phyloP scores from a whole-genome alignment of 2,113 vertebrate species.

The Neodon shergylaensis region DNA sequence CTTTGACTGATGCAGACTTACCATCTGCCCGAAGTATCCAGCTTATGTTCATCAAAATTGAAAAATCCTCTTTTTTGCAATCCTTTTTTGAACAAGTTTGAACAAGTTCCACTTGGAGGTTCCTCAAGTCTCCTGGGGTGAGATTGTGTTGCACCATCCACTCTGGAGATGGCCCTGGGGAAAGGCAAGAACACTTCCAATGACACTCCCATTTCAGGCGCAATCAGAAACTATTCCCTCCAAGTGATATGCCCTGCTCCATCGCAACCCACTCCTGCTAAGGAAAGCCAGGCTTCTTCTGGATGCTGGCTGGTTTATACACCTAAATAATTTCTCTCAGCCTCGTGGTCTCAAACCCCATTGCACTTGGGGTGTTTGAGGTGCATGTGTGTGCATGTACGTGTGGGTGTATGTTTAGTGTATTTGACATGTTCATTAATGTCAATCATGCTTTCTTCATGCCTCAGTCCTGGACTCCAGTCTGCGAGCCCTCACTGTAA shows the following conservation, averaged over 20 bases:
- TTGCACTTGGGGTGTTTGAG: not conserved
- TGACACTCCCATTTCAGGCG: not conserved
- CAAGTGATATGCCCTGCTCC: not conserved
- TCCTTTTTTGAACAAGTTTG: constrained; percentile 19
- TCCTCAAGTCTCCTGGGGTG: constrained; percentile 78
- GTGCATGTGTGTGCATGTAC: not conserved
- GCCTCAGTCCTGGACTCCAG: not conserved
- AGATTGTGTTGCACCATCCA: constrained; percentile 53
- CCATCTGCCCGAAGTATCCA: constrained; percentile 88
- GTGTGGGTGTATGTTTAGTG: not conserved
- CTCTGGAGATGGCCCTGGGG: constrained; percentile 73
- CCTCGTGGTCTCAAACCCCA: not conserved
- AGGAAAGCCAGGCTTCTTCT: not conserved
- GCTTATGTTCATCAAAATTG: constrained; percentile 84
- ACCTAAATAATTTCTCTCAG: not conserved
- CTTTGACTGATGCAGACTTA: constrained; percentile 68
- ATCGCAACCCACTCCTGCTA: not conserved
- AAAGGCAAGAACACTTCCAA: constrained; percentile 17
- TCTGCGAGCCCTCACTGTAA: not conserved
- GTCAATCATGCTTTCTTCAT: not conserved
- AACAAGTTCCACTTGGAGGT: constrained; percentile 64
- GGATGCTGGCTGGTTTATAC: not conserved
- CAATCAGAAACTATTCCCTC: not conserved
- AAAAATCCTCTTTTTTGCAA: not conserved
- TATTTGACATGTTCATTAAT: not conserved